Evolutionary conservation across 2,797 vertebrate genomes (phyloP).

Genomic region (Xerus rutilus): DNA sequence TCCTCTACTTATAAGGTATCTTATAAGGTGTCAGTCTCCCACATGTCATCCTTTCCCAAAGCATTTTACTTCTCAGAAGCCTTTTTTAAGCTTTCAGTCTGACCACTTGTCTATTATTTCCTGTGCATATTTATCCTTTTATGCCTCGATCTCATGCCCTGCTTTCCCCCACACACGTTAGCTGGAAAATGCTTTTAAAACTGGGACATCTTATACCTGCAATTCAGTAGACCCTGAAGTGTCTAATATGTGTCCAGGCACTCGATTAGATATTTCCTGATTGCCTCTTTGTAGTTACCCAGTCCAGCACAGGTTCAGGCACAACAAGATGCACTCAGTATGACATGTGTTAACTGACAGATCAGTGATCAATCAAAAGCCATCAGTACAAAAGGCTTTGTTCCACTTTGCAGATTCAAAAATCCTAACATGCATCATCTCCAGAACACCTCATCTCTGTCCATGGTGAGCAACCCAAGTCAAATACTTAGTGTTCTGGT

Average conservation of each 20-base stretch:
- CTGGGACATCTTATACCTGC: neutral
- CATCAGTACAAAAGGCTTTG: neutral
- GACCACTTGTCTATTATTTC: neutral
- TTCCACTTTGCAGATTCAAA: constrained; percentile 11
- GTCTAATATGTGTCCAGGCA: neutral
- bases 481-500: constrained; percentile 8
- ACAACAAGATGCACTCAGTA: neutral
- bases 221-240: neutral
- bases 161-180: neutral
- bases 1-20: neutral
- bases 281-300: neutral
- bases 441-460: neutral
- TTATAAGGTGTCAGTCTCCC: neutral
- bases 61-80: neutral
- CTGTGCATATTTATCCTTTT: neutral
- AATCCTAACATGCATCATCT: constrained; percentile 4
- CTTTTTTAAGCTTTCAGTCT: neutral
- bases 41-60: neutral
- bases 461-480: neutral
- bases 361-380: neutral
- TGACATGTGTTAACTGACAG: neutral
- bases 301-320: neutral
- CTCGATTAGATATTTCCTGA: neutral
- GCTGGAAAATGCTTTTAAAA: constrained; percentile 40
- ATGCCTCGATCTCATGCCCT: neutral